Evolutionary conservation across 2,113 vertebrate species (phyloP).

Genomic region (Gymnocephalus cernua): DNA sequence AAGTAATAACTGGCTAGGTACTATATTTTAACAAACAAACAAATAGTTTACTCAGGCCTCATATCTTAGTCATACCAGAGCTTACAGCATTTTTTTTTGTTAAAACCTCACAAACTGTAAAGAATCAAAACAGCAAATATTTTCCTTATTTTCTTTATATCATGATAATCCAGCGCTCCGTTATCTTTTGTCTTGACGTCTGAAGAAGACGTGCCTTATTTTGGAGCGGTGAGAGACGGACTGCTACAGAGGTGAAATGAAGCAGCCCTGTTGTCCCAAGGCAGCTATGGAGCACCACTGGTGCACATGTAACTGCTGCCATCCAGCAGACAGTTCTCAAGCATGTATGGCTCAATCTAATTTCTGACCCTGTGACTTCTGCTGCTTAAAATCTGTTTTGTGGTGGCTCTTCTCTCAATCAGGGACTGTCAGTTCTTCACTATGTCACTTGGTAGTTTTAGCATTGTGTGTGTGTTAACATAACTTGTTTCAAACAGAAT

Average conservation of each 20-base stretch:
- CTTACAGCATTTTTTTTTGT: background rate
- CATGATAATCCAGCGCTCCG: conserved; percentile 20
- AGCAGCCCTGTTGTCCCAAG: conserved; percentile 57
- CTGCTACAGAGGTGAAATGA: conserved; percentile 60
- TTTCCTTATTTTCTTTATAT: background rate
- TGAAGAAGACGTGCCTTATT: conserved; percentile 55
- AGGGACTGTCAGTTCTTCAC: conserved; percentile 4
- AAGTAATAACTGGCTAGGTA: too few species aligned
- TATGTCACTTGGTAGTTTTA: background rate
- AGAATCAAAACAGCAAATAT: background rate
- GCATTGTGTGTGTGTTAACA: background rate
- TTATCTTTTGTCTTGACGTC: conserved; percentile 41
- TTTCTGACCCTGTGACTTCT: conserved; percentile 44
- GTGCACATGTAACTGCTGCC: conserved; percentile 40
- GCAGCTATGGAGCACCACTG: conserved; percentile 38
- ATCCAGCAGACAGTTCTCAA: conserved; percentile 39
- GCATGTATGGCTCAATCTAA: background rate
- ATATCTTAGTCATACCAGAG: background rate
- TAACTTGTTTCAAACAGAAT: background rate
- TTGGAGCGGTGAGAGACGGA: conserved; percentile 47
- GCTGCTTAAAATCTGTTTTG: conserved; percentile 14
- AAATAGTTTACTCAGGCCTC: background rate
- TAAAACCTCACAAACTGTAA: background rate
- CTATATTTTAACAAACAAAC: too few species aligned
- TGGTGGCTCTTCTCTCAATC: background rate